Conservation (phyloP, 2,888 invertebrate genomes). For the Metopia argyrocephala region DNA sequence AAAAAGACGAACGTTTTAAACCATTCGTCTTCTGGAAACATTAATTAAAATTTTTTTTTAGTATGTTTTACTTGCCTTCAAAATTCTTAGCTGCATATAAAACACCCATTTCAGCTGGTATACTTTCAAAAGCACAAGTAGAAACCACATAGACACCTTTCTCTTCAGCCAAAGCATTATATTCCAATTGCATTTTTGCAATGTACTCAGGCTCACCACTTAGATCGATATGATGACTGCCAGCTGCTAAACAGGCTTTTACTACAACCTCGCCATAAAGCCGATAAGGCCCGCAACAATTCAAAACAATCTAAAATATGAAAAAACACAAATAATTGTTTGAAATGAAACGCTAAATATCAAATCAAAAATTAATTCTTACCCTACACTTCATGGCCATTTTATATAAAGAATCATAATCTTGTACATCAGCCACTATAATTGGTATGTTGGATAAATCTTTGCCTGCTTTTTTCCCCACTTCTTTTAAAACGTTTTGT, state of each 20-base stretch:
- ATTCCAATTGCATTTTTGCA: conserved; percentile 60
- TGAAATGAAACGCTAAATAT: background rate
- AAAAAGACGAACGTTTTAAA: no score
- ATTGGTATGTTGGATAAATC: conserved; percentile 60
- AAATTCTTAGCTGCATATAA: conserved; percentile 60
- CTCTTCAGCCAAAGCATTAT: conserved; percentile 61
- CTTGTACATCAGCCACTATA: conserved; percentile 60
- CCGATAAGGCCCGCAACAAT: conserved; percentile 65
- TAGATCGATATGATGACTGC: conserved; percentile 65
- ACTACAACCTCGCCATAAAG: conserved; percentile 65
- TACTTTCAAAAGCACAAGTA: conserved; percentile 61
- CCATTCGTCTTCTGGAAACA: background rate
- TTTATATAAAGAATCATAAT: conserved; percentile 51
- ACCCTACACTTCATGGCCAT: conserved; percentile 65
- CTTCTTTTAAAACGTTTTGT: conserved; percentile 50
- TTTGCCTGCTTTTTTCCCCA: conserved; percentile 40
- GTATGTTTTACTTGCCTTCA: conserved; percentile 43
- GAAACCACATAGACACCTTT: conserved; percentile 57
- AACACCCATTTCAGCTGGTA: conserved; percentile 65
- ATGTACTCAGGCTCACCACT: conserved; percentile 65
- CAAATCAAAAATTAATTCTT: background rate
- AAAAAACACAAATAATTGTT: background rate
- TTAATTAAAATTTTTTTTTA: background rate
- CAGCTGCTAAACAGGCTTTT: conserved; percentile 61
- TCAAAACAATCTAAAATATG: conserved; percentile 59